Conservation (phyloP, 2,797 vertebrate genomes). For the Gobio occitaniae region DNA sequence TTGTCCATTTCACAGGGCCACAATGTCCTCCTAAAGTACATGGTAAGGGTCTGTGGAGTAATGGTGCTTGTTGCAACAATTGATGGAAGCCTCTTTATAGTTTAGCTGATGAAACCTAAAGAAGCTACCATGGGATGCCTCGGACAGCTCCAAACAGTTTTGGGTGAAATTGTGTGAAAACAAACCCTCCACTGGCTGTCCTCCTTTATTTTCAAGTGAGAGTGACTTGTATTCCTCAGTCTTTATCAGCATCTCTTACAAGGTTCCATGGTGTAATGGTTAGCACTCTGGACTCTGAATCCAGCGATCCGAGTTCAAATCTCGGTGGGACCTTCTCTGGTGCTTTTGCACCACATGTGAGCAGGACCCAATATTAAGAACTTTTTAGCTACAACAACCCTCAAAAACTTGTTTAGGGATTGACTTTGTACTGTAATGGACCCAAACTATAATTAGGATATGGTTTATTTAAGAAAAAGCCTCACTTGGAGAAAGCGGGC, state of each 20-base stretch:
- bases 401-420: no score
- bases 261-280: constrained; percentile 73
- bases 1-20: neutral
- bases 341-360: neutral
- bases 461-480: neutral
- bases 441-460: neutral
- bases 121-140: neutral
- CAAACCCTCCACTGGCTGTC: neutral
- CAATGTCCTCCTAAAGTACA: neutral
- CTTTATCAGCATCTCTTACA: rapidly evolving
- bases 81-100: neutral
- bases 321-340: constrained; percentile 67
- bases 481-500: neutral
- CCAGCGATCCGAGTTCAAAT: constrained; percentile 74
- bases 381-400: neutral
- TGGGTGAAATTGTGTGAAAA: neutral
- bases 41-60: neutral
- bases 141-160: neutral
- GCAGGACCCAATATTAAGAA: neutral
- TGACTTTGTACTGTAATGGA: neutral
- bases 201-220: neutral
- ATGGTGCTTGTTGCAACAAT: neutral
- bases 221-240: neutral
- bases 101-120: neutral
- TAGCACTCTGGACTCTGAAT: constrained; percentile 74